phyloP scores from a whole-genome alignment of 2,113 vertebrate species.

The Rhagologus leucostigma region DNA sequence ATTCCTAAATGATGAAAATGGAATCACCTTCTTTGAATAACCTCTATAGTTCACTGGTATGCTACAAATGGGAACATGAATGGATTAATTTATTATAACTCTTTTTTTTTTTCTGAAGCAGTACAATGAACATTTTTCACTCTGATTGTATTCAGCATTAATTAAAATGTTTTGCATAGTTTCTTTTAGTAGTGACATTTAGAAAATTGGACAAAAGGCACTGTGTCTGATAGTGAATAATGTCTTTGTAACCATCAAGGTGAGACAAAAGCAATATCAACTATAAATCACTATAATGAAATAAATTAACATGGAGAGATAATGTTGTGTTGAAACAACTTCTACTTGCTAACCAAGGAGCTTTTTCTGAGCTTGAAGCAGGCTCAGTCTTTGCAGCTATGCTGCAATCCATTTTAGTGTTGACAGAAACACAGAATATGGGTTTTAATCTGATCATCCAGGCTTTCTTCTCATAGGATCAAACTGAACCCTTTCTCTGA shows the following conservation, averaged over 20 bases:
- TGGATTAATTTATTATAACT: not conserved
- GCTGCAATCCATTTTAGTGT: not conserved
- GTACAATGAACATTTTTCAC: constrained; percentile 5
- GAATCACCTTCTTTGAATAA: constrained; percentile 24
- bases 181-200: constrained; percentile 29
- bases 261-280: constrained; percentile 23
- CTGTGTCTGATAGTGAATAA: not conserved
- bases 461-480: not conserved
- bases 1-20: not conserved
- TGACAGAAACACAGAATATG: not conserved
- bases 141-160: constrained; percentile 41
- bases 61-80: constrained; percentile 5
- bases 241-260: not conserved
- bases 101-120: not conserved
- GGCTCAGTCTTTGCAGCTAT: not conserved
- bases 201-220: constrained; percentile 32
- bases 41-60: not conserved
- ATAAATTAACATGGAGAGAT: not conserved
- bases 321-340: not conserved
- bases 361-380: not conserved
- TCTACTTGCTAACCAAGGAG: not conserved
- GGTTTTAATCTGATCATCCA: not conserved
- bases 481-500: not conserved
- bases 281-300: constrained; percentile 43
- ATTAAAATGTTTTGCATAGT: constrained; percentile 57